These are phyloP conservation scores for Thelaira solivaga DNA, from an alignment of 2,888 invertebrate species.

Conservation along the genomic window DNA sequence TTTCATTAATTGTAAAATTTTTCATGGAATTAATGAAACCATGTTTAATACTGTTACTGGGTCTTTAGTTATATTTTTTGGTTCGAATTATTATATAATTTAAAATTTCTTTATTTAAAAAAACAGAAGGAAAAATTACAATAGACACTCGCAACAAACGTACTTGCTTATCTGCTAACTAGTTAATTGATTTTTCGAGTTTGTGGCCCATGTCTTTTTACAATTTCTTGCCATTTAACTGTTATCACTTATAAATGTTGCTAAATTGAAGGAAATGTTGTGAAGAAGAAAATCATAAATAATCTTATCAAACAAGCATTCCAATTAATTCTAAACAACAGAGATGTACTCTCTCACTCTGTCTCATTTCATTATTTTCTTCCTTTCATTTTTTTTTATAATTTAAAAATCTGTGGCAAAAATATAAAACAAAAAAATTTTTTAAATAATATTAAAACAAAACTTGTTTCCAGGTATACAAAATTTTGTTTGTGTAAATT, in stretches of 20 bases:
- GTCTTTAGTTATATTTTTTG: no score
- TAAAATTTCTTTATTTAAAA: background rate
- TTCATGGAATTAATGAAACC: no score
- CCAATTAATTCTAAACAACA: background rate
- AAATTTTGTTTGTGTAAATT: background rate
- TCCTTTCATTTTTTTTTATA: background rate
- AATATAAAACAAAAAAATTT: background rate
- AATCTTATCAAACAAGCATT: constrained; percentile 20
- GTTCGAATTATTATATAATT: no score
- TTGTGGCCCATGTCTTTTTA: constrained; percentile 18
- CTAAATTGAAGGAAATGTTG: background rate
- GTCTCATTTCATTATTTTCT: no score
- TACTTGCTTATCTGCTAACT: background rate
- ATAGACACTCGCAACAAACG: no score
- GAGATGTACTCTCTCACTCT: background rate
- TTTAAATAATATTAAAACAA: no score
- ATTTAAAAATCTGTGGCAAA: constrained; percentile 22
- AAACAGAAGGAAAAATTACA: background rate
- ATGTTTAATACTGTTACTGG: no score
- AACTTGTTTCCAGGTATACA: no score
- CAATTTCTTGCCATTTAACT: constrained; percentile 7
- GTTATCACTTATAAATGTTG: background rate
- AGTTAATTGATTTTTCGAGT: constrained; percentile 46
- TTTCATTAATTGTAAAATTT: no score
- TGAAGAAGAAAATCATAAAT: background rate